Evolutionary conservation across 2,797 vertebrate species (phyloP).

Genomic region (Rallus crepitans): DNA sequence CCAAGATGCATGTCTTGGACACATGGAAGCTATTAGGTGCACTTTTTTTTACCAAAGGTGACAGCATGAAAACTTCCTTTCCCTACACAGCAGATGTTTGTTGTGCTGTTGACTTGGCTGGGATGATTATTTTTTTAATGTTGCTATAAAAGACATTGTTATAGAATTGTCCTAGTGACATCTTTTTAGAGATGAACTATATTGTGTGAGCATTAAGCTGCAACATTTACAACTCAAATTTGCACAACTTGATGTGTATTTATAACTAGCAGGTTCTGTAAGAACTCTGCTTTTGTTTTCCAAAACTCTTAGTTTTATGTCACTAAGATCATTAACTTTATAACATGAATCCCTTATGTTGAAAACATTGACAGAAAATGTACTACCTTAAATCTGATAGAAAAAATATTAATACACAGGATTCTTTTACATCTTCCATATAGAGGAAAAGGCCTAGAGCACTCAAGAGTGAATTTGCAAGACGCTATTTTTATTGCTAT

Average conservation of each 20-base stretch:
- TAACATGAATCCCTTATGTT: slow-evolving; percentile 34
- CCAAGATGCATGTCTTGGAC: not conserved
- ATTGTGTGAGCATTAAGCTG: not conserved
- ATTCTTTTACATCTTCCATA: slow-evolving; percentile 2
- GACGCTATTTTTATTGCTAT: slow-evolving; percentile 29
- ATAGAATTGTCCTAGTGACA: not conserved
- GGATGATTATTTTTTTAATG: not conserved
- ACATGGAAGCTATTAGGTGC: not conserved
- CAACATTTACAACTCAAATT: not conserved
- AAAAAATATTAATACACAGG: slow-evolving; percentile 37
- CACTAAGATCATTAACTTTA: slow-evolving; percentile 20
- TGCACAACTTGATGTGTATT: not conserved
- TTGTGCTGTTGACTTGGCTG: not conserved
- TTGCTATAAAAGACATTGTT: not conserved
- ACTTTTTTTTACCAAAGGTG: not conserved
- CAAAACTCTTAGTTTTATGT: not conserved
- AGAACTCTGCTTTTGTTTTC: slow-evolving; percentile 44
- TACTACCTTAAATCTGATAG: not conserved
- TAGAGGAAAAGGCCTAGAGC: not conserved
- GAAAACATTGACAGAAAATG: slow-evolving; percentile 42
- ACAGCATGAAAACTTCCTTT: not conserved
- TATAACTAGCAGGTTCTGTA: not conserved
- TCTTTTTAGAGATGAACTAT: not conserved
- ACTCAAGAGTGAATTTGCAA: slow-evolving; percentile 15
- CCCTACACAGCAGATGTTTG: not conserved